Evolutionary conservation across 2,113 vertebrate species (phyloP), one percentile per base, ranked within the genome.

Genomic region (Brienomyrus longianalis): DNA sequence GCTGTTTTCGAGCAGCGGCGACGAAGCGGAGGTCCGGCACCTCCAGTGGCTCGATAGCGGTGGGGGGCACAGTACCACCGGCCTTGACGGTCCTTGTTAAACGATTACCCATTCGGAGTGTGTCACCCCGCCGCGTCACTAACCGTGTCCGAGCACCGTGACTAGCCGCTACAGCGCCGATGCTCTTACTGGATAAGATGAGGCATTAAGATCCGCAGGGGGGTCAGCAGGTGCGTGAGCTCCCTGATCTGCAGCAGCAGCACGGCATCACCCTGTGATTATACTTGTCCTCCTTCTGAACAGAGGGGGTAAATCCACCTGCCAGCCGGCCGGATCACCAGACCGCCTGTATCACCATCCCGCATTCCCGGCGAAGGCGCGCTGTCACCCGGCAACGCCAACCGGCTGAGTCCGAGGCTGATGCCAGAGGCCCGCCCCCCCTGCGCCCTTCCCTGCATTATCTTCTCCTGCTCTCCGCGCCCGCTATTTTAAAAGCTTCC

Each of bases 301-400:
- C 11, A 43, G 74, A 80, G 74, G 74, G 15, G 74, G 31, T 19
- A 43, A 43, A 43, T 80, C 74, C 31, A 43, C 31, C 35, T 19
- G 74, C 74, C 74, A 3, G 48, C 48, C 6, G 8, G 11, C n/a
- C n/a, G n/a, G 19, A 27, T 43, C 84, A 86, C 11, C 45, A 27
- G 80, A 48, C 39, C 48, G 48, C 48, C n/a, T 17, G 50, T 10
- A 35, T 6, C 50, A 8, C 85, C 21, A n/a, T 54, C 51, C 51
- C 19, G 31, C 83, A 48, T 39, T 23, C 83, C 90, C 90, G 92
- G 90, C 43, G 47, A 91, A 94, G 94, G 93, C 93, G 95, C 95
- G 92, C 95, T 95, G 95, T 96, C 95, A 96, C 92, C 83, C 94
- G 93, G 92, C 90, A 90, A 90, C 92, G 90, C 91, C 27, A 90